These are phyloP conservation scores for Puntigrus tetrazona DNA, from an alignment of 2,113 vertebrate species.

Conservation along the genomic window DNA sequence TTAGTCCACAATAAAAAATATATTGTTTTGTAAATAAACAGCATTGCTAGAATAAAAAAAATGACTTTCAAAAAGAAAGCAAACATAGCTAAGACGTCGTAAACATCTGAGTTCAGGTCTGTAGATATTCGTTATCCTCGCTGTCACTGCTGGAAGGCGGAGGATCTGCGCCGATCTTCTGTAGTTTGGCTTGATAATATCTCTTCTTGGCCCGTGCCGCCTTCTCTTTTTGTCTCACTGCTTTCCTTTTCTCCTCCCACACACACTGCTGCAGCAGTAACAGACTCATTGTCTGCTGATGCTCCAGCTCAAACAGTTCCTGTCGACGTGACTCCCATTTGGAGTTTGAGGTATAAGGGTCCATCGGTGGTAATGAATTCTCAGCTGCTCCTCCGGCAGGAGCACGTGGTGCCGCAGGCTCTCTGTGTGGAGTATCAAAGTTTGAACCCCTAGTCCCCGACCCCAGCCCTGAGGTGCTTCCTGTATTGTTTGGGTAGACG, in stretches of 20 bases:
- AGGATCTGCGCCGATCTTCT: conserved; percentile 66
- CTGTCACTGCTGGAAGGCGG: conserved; percentile 66
- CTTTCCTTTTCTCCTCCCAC: conserved; percentile 71
- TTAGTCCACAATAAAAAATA: conserved; percentile 19
- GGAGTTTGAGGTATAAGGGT: conserved; percentile 29
- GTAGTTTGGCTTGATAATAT: conserved; percentile 76
- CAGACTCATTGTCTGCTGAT: conserved; percentile 76
- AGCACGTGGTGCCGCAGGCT: not conserved
- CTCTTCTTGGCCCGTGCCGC: conserved; percentile 74
- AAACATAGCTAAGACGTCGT: conserved; percentile 14
- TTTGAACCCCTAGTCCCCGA: conserved; percentile 13
- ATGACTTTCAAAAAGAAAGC: conserved; percentile 44
- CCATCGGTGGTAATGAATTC: conserved; percentile 23
- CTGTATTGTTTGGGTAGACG: conserved; percentile 33
- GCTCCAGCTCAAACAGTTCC: conserved; percentile 75
- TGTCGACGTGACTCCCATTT: conserved; percentile 61
- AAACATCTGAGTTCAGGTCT: conserved; percentile 39
- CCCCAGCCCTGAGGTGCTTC: conserved; percentile 23
- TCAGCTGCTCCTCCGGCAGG: conserved; percentile 45
- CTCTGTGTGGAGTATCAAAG: conserved; percentile 43
- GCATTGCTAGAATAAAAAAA: conserved; percentile 17
- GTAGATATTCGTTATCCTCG: conserved; percentile 51
- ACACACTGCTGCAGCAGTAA: conserved; percentile 75
- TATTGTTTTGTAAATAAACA: conserved; percentile 29
- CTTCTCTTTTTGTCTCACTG: conserved; percentile 70